Evolutionary conservation across 2,888 invertebrate species (phyloP).

Genomic region (Syrista parreyssii): DNA sequence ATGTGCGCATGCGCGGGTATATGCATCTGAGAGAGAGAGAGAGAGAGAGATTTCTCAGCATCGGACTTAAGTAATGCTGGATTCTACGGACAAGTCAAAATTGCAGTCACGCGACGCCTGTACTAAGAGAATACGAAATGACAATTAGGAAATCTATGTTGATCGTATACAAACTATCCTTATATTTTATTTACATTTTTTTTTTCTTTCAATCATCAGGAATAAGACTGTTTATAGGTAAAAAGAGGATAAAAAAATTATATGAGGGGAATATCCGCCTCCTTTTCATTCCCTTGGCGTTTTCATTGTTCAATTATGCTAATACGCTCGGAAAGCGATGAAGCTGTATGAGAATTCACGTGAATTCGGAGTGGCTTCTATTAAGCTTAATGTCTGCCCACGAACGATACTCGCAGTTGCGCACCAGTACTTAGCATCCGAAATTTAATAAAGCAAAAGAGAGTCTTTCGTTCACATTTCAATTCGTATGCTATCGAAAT

Average conservation of each 20-base stretch:
- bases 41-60: not conserved
- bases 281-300: conserved; percentile 3
- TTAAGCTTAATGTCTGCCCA: not conserved
- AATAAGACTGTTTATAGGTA: not conserved
- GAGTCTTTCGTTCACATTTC: not conserved
- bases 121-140: not conserved
- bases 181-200: not conserved
- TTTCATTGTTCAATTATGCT: conserved; percentile 23
- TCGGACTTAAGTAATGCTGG: not conserved
- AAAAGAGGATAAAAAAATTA: not conserved
- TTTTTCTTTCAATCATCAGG: not conserved
- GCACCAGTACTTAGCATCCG: conserved; percentile 14
- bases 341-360: not conserved
- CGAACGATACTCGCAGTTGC: not conserved
- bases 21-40: no score
- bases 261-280: not conserved
- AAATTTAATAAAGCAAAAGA: conserved; percentile 14
- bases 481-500: not conserved
- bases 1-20: not conserved
- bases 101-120: not conserved
- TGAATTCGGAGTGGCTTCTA: not conserved
- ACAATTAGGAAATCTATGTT: not conserved
- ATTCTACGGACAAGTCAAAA: not conserved
- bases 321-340: conserved; percentile 2
- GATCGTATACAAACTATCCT: not conserved